phyloP scores from a whole-genome alignment of 2,888 invertebrate species.

The Limnephilus lunatus region DNA sequence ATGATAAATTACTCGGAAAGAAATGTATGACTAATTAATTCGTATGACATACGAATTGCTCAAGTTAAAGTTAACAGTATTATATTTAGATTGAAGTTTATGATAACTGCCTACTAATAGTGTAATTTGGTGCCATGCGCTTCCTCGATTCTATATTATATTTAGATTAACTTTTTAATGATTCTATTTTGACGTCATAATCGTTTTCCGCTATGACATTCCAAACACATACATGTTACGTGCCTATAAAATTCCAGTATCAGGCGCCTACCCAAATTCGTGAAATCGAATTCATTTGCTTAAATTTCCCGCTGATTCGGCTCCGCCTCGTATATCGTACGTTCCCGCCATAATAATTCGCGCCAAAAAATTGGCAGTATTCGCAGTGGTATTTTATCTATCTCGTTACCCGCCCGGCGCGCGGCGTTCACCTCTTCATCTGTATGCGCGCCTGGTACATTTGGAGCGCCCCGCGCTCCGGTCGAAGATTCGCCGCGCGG shows the following conservation, averaged over 20 bases:
- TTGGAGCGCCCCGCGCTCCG: conserved; percentile 46
- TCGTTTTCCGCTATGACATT: not conserved
- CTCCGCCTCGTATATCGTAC: no score
- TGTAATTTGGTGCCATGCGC: not conserved
- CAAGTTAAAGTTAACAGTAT: no score
- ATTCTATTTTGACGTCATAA: not conserved
- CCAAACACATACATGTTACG: not conserved
- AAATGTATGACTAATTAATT: no score
- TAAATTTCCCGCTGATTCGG: not conserved
- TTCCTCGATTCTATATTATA: not conserved
- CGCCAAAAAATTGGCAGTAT: not conserved
- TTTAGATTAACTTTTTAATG: no score
- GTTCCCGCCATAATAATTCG: no score
- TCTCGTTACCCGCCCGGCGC: not conserved
- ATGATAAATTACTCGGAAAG: not conserved
- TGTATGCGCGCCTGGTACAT: conserved; percentile 54
- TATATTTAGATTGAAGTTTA: no score
- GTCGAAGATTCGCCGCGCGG: conserved; percentile 53
- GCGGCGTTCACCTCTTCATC: conserved; percentile 21
- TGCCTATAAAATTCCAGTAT: not conserved
- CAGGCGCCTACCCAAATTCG: not conserved
- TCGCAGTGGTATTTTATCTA: not conserved
- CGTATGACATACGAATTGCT: not conserved
- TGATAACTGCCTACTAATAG: not conserved
- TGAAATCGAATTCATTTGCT: not conserved